Evolutionary conservation across 2,797 vertebrate genomes (phyloP).

Genomic region (Acanthopagrus latus): DNA sequence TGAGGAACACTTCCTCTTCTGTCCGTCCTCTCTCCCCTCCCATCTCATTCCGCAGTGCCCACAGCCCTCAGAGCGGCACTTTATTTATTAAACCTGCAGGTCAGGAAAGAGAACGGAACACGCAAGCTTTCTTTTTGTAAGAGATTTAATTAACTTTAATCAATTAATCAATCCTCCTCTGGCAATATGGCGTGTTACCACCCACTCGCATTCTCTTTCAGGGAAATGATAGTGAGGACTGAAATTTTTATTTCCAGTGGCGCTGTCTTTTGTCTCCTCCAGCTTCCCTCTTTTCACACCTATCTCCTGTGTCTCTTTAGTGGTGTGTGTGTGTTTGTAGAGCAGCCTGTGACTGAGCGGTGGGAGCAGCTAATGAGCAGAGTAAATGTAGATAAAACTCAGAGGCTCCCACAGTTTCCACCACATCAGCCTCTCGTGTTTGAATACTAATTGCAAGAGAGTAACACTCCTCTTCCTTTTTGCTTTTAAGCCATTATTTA

Average conservation of each 20-base stretch:
- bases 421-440: constrained; percentile 16
- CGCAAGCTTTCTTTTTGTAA: not conserved
- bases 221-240: not conserved
- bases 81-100: constrained; percentile 27
- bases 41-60: constrained; percentile 28
- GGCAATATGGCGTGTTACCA: not conserved
- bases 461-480: not conserved
- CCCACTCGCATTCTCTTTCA: not conserved
- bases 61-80: constrained; percentile 2
- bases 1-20: constrained; percentile 29
- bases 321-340: constrained; percentile 67
- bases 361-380: constrained; percentile 85
- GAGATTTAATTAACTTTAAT: constrained; percentile 22
- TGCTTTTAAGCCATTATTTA: constrained; percentile 3
- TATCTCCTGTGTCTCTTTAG: constrained; percentile 2
- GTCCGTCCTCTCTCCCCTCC: constrained; percentile 27
- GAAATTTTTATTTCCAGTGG: constrained; percentile 82
- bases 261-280: not conserved
- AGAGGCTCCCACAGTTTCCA: constrained; percentile 35
- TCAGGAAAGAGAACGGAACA: not conserved
- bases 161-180: not conserved
- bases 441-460: not conserved
- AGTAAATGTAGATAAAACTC: constrained; percentile 77
- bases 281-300: not conserved
- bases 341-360: constrained; percentile 83